Evolutionary conservation across 2,888 invertebrate genomes (phyloP), one percentile per base, ranked within the genome.

Genomic region (Amblyjoppa fuscipennis): DNA sequence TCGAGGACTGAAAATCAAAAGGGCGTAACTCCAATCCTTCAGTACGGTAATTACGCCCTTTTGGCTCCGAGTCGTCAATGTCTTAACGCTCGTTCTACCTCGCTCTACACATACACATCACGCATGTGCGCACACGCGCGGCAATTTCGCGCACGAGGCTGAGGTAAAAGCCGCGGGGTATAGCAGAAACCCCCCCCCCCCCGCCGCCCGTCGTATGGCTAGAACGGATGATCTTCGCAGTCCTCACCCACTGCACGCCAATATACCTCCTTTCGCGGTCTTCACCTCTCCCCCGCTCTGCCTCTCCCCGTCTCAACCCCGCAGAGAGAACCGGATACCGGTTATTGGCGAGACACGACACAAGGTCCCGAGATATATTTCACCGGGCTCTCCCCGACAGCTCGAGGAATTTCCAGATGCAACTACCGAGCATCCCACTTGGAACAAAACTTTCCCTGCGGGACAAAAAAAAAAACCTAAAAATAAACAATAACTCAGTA

Each of bases 311-410:
- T 71, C 69, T 71, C 79, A 61, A 71, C 74, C 61, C 74, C 88
- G 89, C 86, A 86, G 86, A 87, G 84, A 84, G 90, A 68, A 82
- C 84, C 84, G 83, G 78, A 93, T 93, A 93, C 93, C 92, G 93
- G 92, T 93, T 93, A 92, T 92, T 92, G 91, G 91, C 91, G 90
- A 89, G 88, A 88, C 89, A 91, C 74, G 79, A 59, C 59, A 82
- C 76, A 82, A 73, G 78, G 70, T 82, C 81, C 90, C 90, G 89
- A 90, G 91, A 91, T 92, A 92, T 92, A 92, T 92, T 92, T 92
- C 90, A 90, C 90, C 88, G 90, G 86, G 88, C 90, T 53, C 76
- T 73, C 56, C 69, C 70, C 74, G 78, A 71, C 53, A 66, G 59
- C 68, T 75, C 70, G 41, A 73, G 68, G 76, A 77, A 75, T 83